These are phyloP conservation scores for Excalfactoria chinensis DNA, from an alignment of 2,113 vertebrate genomes.

Conservation along the genomic window DNA sequence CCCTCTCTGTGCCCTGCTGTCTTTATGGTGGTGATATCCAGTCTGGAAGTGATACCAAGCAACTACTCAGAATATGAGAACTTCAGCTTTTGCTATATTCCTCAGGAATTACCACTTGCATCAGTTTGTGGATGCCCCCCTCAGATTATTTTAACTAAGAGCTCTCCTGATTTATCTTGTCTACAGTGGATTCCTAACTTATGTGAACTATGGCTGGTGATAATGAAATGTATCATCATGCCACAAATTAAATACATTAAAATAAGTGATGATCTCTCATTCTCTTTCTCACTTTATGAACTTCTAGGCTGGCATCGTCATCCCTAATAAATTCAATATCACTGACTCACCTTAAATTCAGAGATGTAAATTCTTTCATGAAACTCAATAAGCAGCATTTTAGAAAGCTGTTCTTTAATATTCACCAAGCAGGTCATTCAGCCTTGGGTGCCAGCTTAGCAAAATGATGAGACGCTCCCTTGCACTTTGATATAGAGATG, in stretches of 20 bases:
- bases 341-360: background rate
- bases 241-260: constrained; percentile 44
- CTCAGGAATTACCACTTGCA: constrained; percentile 7
- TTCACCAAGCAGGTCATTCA: background rate
- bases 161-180: constrained; percentile 28
- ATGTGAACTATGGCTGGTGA: background rate
- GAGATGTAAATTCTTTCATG: background rate
- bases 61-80: background rate
- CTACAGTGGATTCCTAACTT: constrained; percentile 21
- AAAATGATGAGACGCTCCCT: background rate
- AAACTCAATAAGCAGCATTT: background rate
- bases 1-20: accelerated
- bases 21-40: background rate
- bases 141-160: constrained; percentile 12
- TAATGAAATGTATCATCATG: constrained; percentile 6
- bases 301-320: background rate
- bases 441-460: background rate
- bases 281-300: constrained; percentile 3
- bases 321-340: background rate
- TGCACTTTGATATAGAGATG: background rate
- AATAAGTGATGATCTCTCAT: background rate
- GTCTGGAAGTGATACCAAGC: background rate
- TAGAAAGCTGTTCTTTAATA: background rate
- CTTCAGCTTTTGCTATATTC: background rate
- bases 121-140: background rate